A percentile compares a stretch with the other conserved stretches of the same genome.
Conservation (phyloP, 2,888 invertebrate species). For the Stegophylla sp. region DNA sequence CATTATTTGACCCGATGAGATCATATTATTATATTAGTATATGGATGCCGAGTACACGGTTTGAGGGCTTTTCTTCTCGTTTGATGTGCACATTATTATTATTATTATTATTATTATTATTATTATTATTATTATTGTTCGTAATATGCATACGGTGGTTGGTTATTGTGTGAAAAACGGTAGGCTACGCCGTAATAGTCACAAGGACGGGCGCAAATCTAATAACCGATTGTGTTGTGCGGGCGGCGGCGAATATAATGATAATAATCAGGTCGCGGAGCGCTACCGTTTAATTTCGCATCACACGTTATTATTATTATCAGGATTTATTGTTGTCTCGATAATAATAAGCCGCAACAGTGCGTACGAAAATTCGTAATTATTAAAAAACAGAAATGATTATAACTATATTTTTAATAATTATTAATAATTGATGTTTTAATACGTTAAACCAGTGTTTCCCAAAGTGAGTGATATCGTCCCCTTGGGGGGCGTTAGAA, state of each 20-base stretch:
- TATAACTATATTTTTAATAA: too few species aligned
- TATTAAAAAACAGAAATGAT: too few species aligned
- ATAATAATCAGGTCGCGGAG: conserved; percentile 23
- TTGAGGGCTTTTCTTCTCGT: conserved; percentile 4
- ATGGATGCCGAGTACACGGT: neutral
- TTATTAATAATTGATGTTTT: too few species aligned
- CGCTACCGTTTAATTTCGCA: too few species aligned
- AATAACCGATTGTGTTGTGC: conserved; percentile 1
- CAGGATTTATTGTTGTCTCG: too few species aligned
- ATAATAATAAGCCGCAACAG: too few species aligned
- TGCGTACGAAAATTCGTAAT: too few species aligned
- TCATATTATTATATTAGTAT: neutral
- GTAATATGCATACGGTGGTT: neutral
- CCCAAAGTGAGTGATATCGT: too few species aligned
- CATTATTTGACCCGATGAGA: conserved; percentile 5
- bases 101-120: too few species aligned
- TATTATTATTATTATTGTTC: neutral
- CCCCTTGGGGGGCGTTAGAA: too few species aligned
- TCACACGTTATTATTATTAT: neutral
- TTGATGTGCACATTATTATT: neutral
- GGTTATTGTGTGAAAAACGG: neutral
- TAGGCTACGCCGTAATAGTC: neutral
- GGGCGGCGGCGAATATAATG: neutral
- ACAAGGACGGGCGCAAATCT: conserved; percentile 20
- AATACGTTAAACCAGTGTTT: too few species aligned